Evolutionary conservation across 2,888 invertebrate species (phyloP), one percentile per base, ranked within the genome.

Genomic region (Perithous albicinctus): DNA sequence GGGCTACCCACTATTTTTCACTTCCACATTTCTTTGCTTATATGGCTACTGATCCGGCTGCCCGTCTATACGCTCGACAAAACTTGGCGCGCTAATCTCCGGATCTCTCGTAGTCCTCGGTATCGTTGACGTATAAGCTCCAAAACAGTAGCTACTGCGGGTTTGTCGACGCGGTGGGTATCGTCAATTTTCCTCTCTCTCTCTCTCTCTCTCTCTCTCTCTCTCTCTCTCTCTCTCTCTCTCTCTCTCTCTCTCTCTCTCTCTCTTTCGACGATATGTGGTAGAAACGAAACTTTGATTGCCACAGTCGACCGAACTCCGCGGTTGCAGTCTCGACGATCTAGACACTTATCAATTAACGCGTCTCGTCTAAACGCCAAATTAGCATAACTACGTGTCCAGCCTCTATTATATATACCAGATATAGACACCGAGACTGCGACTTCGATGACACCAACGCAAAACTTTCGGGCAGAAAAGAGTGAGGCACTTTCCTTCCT

Each of bases 361-460:
- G 81, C 84, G 86, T 84, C 84, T 86, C 83, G 86, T 84, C 84
- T 82, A 84, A 85, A 87, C 84, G 79, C 76, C 70, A 77, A 85
- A 88, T 88, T 88, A 86, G 85, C 88, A 88, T 88, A 87, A 86
- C 85, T 86, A 88, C 85, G 85, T 83, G 83, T n/a, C 84, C 83
- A 79, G 79, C 79, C 84, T 83, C 83, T 81, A 83, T 85, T 85
- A 80, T 84, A 85, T 83, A 78, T 26, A 56, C 20, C 20, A 32
- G 12, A n/a, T 15, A 29, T 15, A 26, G 4, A 29, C n/a, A 7
- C 20, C 51, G 2, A 32, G 32, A 32, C 15, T 15, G 29, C 6
- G 20, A 10, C 51, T 23, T 23, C 51, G 51, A 64, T 10, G 51
- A 78, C 43, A 23, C 46, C 38, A 41, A 59, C 29, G 61, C 32